Base-by-base conservation (phyloP, 2,113 vertebrate genomes). In the Mesocricetus auratus region DNA sequence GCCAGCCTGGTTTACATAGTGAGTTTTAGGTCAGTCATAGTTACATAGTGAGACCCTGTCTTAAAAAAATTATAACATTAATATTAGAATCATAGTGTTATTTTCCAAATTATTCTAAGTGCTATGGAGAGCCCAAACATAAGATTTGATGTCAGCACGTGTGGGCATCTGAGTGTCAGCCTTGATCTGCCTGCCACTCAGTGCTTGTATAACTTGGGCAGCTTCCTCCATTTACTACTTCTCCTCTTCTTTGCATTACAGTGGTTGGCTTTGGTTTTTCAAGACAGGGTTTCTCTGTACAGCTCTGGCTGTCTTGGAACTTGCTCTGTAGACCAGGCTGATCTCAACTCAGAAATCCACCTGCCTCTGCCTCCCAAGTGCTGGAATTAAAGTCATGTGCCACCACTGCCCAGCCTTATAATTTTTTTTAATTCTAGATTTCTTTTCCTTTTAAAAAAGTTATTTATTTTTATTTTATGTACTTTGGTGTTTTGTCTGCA, bases 51-150 rank as follows among this genome's bases (percentile, higher is more conserved):
- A 24, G 21, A 58, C 12, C 21, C 33, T 82, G 53, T 26, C 7
- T 58, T 10, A 53, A 53, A 79, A 26, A 85, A 90, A 17, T 79
- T 66, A 94, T 81, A 85, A 92, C 50, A 85, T 47, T 74, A 91
- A 75, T 94, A 82, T 85, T 90, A 85, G 47, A 87, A 83, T 87
- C 39, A 85, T 78, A 42, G 19, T 87, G 29, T 92, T 83, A 58
- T n/a, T 94, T 83, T 58, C 62, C 74, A 79, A 60, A 31, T 94
- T 96, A 90, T 95, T 92, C 3, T 83, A 73, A 90, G 31, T 42
- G 5, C 24, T 64, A 10, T 39, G 33, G 58, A 93, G 71, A 93
- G 68, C 50, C 53, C 93, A 81, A 93, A n/a, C 15, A 9, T 74
- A n/a, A 86, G 29, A 42, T 90, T 96, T 90, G 21, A 5, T 90